A percentile compares a stretch with the other conserved stretches of the same genome.
These are phyloP conservation scores for Ormyrus nitidulus DNA, from an alignment of 2,888 invertebrate species.

Conservation along the genomic window DNA sequence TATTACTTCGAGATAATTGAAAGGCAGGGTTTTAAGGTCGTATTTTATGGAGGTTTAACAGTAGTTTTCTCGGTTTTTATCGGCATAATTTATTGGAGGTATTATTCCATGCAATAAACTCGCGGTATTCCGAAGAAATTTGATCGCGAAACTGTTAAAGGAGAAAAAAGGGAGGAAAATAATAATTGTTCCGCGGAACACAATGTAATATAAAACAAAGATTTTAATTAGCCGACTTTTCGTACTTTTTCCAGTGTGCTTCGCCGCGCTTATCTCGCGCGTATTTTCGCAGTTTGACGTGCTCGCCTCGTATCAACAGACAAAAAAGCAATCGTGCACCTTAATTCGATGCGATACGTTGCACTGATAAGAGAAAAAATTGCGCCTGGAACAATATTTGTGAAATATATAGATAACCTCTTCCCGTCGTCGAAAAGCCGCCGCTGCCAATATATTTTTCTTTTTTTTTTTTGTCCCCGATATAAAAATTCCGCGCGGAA, in stretches of 20 bases:
- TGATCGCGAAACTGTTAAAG: neutral
- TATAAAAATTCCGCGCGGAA: too few relatives aligned
- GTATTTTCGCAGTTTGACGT: constrained; percentile 42
- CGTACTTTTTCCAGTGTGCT: neutral
- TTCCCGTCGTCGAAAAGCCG: constrained; percentile 8
- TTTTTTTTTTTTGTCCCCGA: too few relatives aligned
- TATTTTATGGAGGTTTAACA: too few relatives aligned
- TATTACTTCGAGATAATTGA: too few relatives aligned
- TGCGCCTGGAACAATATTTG: constrained; percentile 46
- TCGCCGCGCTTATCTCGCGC: constrained; percentile 40
- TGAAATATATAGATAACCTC: constrained; percentile 29
- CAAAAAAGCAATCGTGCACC: constrained; percentile 44
- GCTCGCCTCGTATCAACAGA: constrained; percentile 33
- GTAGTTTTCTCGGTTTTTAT: too few relatives aligned
- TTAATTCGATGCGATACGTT: constrained; percentile 46
- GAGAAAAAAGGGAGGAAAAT: neutral
- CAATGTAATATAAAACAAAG: neutral
- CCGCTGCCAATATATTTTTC: neutral
- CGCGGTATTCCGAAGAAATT: neutral
- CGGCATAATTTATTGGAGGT: too few relatives aligned
- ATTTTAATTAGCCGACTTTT: constrained; percentile 13
- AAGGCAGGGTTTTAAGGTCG: too few relatives aligned
- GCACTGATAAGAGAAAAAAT: constrained; percentile 45
- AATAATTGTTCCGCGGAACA: neutral
- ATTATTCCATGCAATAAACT: too few relatives aligned